These are phyloP conservation scores for Siphamia tubifer DNA, from an alignment of 2,113 vertebrate species.

Conservation along the genomic window DNA sequence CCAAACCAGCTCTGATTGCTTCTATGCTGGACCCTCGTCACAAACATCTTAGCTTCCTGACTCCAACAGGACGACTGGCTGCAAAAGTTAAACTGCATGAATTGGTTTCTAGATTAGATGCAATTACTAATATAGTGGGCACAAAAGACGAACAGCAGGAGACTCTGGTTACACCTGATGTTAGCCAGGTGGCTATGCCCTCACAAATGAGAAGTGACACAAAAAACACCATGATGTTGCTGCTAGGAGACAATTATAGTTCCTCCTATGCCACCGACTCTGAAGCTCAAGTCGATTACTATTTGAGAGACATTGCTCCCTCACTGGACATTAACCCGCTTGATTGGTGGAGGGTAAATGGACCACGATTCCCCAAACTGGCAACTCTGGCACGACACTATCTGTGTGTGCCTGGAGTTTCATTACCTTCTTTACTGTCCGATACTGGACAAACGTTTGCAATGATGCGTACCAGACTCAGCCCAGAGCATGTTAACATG, in stretches of 20 bases:
- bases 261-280: conserved; percentile 62
- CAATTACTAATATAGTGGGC: not conserved
- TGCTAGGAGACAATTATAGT: conserved; percentile 68
- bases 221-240: conserved; percentile 66
- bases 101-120: conserved; percentile 58
- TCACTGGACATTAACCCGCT: conserved; percentile 66
- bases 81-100: conserved; percentile 67
- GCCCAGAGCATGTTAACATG: conserved; percentile 58
- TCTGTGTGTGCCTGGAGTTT: conserved; percentile 61
- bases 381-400: conserved; percentile 57
- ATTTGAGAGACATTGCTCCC: conserved; percentile 67
- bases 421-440: conserved; percentile 48
- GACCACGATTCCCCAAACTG: conserved; percentile 61
- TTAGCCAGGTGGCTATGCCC: conserved; percentile 34
- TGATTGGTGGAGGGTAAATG: conserved; percentile 69
- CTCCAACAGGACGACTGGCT: conserved; percentile 50
- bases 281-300: conserved; percentile 67
- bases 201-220: conserved; percentile 41
- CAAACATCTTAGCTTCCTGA: conserved; percentile 69
- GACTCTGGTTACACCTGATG: conserved; percentile 39
- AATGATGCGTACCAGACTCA: conserved; percentile 56
- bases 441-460: conserved; percentile 58
- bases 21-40: conserved; percentile 70
- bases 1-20: conserved; percentile 63
- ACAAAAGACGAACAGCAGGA: conserved; percentile 59